A percentile compares a stretch with the other conserved stretches of the same genome.
phyloP scores from a whole-genome alignment of 35 echinoderm and acorn worm species.

The Lytechinus variegatus region DNA sequence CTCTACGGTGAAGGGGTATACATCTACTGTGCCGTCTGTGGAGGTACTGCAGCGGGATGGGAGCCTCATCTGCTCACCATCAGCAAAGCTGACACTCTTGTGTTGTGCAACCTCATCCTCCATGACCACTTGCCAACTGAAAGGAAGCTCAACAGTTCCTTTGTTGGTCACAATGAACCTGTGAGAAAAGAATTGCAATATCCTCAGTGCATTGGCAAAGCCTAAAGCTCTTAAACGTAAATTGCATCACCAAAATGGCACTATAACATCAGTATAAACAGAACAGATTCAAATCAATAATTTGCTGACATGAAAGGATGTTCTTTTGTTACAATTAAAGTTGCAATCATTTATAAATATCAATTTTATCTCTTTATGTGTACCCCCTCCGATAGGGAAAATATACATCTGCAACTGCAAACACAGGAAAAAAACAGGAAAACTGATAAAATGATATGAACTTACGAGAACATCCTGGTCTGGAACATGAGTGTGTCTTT shows the following conservation, averaged over 20 bases:
- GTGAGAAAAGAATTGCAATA: not conserved
- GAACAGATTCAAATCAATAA: too few species aligned
- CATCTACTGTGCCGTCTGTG: slow-evolving; percentile 54
- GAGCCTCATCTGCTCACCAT: slow-evolving; percentile 87
- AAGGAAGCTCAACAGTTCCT: slow-evolving; percentile 80
- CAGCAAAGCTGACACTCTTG: slow-evolving; percentile 98
- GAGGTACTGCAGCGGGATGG: slow-evolving; percentile 83
- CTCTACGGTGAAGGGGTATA: slow-evolving; percentile 85
- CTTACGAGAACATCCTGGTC: slow-evolving; percentile 94
- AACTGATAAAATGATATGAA: not conserved
- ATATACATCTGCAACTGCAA: too few species aligned
- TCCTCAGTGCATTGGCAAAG: too few species aligned
- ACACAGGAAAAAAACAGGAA: too few species aligned
- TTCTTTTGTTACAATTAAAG: too few species aligned
- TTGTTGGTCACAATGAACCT: slow-evolving; percentile 97
- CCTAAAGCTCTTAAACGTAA: too few species aligned
- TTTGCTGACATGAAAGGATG: too few species aligned
- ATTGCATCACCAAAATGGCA: too few species aligned
- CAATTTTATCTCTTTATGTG: too few species aligned
- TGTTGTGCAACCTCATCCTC: slow-evolving; percentile 77
- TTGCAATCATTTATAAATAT: too few species aligned
- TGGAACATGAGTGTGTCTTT: slow-evolving; percentile 99
- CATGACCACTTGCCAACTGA: slow-evolving; percentile 98
- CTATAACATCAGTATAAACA: too few species aligned
- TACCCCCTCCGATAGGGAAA: too few species aligned